Evolutionary conservation across 1,140 invertebrate species (phyloP).

Genomic region (Tetranychus cinnabarinus): DNA sequence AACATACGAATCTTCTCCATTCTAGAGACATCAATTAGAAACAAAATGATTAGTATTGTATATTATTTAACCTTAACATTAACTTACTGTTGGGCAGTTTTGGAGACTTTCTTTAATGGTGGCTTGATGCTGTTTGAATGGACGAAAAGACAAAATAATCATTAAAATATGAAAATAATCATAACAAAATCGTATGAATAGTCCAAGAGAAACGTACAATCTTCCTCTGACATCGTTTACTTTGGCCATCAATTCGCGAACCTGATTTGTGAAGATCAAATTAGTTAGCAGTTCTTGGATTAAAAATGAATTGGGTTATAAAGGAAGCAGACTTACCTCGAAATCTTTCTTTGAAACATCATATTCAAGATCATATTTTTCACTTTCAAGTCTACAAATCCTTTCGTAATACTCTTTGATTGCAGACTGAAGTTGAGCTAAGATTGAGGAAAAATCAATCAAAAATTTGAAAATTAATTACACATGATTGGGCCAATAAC

Average conservation of each 20-base stretch:
- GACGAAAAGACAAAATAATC: not conserved
- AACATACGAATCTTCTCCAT: constrained; percentile 28
- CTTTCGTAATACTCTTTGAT: constrained; percentile 80
- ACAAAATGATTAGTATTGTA: not conserved
- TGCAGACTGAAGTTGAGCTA: constrained; percentile 86
- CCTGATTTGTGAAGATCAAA: constrained; percentile 17
- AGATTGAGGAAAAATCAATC: constrained; percentile 10
- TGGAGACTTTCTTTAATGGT: constrained; percentile 96
- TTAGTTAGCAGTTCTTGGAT: not conserved
- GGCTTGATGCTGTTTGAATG: constrained; percentile 54
- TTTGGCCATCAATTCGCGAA: constrained; percentile 96
- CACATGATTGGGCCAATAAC: too few species aligned
- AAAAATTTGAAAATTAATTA: too few species aligned
- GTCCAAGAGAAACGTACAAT: constrained; percentile 57
- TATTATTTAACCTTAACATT: not conserved
- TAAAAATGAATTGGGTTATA: not conserved
- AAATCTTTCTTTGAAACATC: constrained; percentile 75
- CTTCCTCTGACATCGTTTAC: constrained; percentile 99
- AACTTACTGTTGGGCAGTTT: constrained; percentile 84
- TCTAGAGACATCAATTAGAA: constrained; percentile 36
- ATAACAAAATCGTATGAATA: too few species aligned
- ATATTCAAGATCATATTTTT: constrained; percentile 97
- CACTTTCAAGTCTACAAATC: constrained; percentile 71
- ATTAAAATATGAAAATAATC: not conserved
- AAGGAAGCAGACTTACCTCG: constrained; percentile 45